These are phyloP conservation scores for Calliphora vicina DNA, from an alignment of 1,140 invertebrate species.

Conservation along the genomic window DNA sequence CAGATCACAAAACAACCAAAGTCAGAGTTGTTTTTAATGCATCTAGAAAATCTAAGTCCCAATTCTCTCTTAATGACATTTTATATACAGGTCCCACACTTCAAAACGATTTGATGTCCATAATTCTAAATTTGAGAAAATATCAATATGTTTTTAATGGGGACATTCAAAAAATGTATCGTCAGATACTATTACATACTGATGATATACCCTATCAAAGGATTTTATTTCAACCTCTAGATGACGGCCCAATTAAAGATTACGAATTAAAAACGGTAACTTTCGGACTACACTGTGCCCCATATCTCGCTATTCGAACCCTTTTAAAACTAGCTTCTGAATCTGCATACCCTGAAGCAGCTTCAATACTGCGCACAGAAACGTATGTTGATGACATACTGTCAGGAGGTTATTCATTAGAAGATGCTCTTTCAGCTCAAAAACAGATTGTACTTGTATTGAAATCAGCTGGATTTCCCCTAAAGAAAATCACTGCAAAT, in stretches of 20 bases:
- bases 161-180: neutral
- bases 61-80: conserved; percentile 11
- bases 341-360: neutral
- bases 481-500: neutral
- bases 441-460: neutral
- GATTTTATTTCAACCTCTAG: no score
- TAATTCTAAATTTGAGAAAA: conserved; percentile 20
- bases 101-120: neutral
- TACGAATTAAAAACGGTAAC: conserved; percentile 13
- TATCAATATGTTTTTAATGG: conserved; percentile 5
- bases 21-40: conserved; percentile 7
- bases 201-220: no score
- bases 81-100: neutral
- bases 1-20: neutral
- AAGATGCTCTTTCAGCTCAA: neutral
- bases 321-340: neutral
- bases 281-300: neutral
- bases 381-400: conserved; percentile 15
- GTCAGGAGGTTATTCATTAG: neutral
- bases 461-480: neutral
- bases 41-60: neutral
- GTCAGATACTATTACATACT: neutral
- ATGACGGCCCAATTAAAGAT: neutral
- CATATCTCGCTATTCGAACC: neutral
- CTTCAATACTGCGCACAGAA: neutral